Evolutionary conservation across 2,797 vertebrate species (phyloP), one percentile per base, ranked within the genome.

Genomic region (Phoebastria nigripes): DNA sequence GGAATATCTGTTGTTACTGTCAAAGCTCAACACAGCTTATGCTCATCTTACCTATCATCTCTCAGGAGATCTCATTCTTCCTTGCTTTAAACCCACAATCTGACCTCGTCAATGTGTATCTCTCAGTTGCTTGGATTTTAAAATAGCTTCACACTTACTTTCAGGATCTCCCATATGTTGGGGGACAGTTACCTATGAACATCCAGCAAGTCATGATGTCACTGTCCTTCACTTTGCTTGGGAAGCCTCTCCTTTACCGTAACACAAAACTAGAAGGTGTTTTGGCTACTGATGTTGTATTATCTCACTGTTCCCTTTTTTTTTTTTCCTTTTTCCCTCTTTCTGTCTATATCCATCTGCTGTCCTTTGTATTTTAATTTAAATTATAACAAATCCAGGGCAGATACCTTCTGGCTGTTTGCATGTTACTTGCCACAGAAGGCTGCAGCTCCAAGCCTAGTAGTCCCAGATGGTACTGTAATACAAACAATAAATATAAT

Each of bases 401-500:
- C 67, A 91, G 82, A 77, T 35, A 58, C 35, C 67, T 82, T 65
- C 79, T 80, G 88, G 67, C 42, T 82, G 41, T 90, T 95, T 95
- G 61, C 80, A 54, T 74, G 49, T 39, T 37, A 35, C 54, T 83
- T 89, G 80, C 58, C 58, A 84, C 70, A 93, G 79, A 94, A 80
- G 71, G 76, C 61, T 93, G 31, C 65, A 81, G 49, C 85, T 91
- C 7, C 54, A 78, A 71, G 63, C 41, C 37, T 58, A 15, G 37
- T 9, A 54, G 49, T 86, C 94, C 59, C 91, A 95, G 93, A 90
- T 91, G 84, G 78, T 19, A 33, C 78, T 46, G 28, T 46, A 87
- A 77, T 66, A 44, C 37, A 91, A 91, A 67, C 37, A 83, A 39
- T 69, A 81, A 71, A 81, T 80, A 85, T 82, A 91, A 95, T 86